Percentiles rank a stretch among this genome's conserved stretches.
Evolutionary conservation across 2,113 vertebrate species (phyloP).

Genomic region (Rhizomys pruinosus): DNA sequence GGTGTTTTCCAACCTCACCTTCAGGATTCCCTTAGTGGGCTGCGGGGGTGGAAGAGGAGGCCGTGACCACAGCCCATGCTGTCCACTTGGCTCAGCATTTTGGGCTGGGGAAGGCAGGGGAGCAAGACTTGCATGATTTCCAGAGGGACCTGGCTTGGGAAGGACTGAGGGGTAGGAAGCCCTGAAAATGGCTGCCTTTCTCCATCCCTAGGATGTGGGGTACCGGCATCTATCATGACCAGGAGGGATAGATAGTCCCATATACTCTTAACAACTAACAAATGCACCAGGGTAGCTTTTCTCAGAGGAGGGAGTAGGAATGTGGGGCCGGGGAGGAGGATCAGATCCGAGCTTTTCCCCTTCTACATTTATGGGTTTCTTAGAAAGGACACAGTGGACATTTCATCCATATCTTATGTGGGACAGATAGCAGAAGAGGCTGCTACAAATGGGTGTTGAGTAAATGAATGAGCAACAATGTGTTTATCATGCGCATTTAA

Average conservation of each 20-base stretch:
- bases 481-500: background rate
- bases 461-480: background rate
- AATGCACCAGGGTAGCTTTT: background rate
- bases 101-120: background rate
- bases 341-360: background rate
- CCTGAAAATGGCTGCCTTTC: background rate
- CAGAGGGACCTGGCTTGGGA: background rate
- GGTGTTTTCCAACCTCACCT: background rate
- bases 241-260: too few relatives aligned
- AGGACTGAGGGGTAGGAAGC: background rate
- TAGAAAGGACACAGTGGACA: background rate
- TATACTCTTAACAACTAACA: background rate
- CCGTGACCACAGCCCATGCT: background rate
- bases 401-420: rapidly evolving
- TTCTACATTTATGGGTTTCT: background rate
- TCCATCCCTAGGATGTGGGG: background rate
- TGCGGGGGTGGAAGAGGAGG: background rate
- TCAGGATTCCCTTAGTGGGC: background rate
- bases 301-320: background rate
- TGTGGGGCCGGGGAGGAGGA: background rate
- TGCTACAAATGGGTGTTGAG: background rate
- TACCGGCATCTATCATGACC: background rate
- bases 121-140: background rate
- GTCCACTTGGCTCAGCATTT: background rate
- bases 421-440: rapidly evolving